Evolutionary conservation across 2,888 invertebrate species (phyloP).

Genomic region (Gibbula magus): DNA sequence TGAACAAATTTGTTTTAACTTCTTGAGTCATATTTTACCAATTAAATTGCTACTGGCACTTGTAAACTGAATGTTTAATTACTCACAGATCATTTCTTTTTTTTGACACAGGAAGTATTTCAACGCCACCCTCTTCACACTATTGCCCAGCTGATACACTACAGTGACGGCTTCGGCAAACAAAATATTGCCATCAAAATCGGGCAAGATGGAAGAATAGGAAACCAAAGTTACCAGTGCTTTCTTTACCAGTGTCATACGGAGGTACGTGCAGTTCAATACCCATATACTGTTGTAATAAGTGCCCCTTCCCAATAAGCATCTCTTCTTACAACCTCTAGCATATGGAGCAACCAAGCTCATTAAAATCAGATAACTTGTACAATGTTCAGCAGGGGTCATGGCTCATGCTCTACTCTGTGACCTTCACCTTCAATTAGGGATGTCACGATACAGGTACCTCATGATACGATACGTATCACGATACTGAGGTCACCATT

Average conservation of each 20-base stretch:
- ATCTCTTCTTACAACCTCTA: no score
- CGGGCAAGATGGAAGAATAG: conserved; percentile 63
- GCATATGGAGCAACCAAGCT: no score
- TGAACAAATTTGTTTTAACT: not conserved
- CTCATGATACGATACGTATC: no score
- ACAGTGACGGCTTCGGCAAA: conserved; percentile 69
- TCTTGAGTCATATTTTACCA: not conserved
- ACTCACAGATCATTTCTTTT: not conserved
- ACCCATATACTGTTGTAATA: no score
- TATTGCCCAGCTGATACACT: conserved; percentile 71
- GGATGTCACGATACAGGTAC: no score
- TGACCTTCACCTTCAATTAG: no score
- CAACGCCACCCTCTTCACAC: conserved; percentile 73
- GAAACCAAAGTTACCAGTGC: conserved; percentile 70
- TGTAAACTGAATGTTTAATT: not conserved
- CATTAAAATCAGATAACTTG: no score
- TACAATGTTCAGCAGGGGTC: no score
- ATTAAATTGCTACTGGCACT: not conserved
- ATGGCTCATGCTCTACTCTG: no score
- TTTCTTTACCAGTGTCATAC: conserved; percentile 71
- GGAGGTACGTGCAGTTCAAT: conserved; percentile 61
- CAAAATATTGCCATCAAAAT: conserved; percentile 71
- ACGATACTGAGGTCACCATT: no score
- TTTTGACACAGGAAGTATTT: conserved; percentile 63
- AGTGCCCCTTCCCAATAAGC: no score